Evolutionary conservation across 2,113 vertebrate species (phyloP).

Genomic region (Catharus minimus): DNA sequence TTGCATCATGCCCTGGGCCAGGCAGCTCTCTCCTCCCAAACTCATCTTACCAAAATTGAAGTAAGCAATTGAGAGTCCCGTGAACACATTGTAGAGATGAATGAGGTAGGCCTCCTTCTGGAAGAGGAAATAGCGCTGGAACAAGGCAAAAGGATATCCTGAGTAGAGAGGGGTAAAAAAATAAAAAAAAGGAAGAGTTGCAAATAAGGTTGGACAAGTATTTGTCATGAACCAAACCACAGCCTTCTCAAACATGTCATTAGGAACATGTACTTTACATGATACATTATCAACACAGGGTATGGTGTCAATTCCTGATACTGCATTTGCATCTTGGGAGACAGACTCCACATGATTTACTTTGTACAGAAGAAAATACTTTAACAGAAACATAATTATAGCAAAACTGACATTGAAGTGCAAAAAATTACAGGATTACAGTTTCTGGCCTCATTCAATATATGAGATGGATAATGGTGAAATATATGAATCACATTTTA

Average conservation of each 20-base stretch:
- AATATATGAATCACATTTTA: not conserved
- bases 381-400: not conserved
- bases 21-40: not conserved
- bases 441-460: not conserved
- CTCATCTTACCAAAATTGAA: slow-evolving; percentile 95
- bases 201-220: not conserved
- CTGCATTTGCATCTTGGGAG: not conserved
- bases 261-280: not conserved
- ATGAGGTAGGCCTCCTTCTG: slow-evolving; percentile 86
- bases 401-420: not conserved
- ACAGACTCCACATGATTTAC: not conserved
- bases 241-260: not conserved
- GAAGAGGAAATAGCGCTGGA: slow-evolving; percentile 89
- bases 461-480: not conserved
- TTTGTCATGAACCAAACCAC: not conserved
- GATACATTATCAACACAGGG: not conserved
- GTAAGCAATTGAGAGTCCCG: slow-evolving; percentile 90
- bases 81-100: slow-evolving; percentile 88
- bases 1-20: slow-evolving; percentile 55
- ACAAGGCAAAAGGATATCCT: slow-evolving; percentile 94
- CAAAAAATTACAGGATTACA: not conserved
- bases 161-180: not conserved
- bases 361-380: not conserved
- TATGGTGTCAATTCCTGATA: not conserved
- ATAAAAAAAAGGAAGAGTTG: not conserved